Conservation (phyloP, 2,888 invertebrate species). For the Xylophagus ater region DNA sequence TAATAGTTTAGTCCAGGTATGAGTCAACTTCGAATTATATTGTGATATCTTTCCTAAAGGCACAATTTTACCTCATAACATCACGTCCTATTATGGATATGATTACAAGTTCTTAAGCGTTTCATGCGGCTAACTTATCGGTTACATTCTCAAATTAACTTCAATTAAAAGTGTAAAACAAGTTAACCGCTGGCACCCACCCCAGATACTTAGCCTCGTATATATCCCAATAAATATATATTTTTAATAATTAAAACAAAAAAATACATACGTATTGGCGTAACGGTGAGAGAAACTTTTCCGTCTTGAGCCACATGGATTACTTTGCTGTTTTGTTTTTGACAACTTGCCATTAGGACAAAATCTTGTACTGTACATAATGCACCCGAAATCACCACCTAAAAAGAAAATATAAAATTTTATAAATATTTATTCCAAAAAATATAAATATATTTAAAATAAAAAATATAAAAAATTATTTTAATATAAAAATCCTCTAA, state of each 20-base stretch:
- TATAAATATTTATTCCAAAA: not conserved
- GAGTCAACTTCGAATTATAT: too few relatives aligned
- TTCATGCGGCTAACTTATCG: too few relatives aligned
- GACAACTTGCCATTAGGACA: slow-evolving; percentile 41
- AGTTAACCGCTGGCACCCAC: too few relatives aligned
- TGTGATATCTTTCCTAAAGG: too few relatives aligned
- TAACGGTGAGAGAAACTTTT: slow-evolving; percentile 37
- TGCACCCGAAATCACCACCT: slow-evolving; percentile 42
- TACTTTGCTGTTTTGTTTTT: slow-evolving; percentile 40
- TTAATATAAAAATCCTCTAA: not conserved
- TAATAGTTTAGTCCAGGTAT: too few relatives aligned
- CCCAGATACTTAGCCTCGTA: too few relatives aligned
- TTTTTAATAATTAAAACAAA: not conserved
- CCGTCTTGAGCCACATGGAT: slow-evolving; percentile 39
- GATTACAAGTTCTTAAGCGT: too few relatives aligned
- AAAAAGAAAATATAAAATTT: slow-evolving; percentile 20
- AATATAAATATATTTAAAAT: not conserved
- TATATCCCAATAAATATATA: too few relatives aligned
- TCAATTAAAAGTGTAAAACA: too few relatives aligned
- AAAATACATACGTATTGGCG: slow-evolving; percentile 35
- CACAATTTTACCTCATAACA: too few relatives aligned
- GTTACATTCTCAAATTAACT: too few relatives aligned
- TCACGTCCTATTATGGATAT: too few relatives aligned
- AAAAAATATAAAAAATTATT: not conserved
- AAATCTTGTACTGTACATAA: slow-evolving; percentile 41